Base-by-base conservation (phyloP, 1,140 invertebrate genomes). In the Caligus rogercresseyi region DNA sequence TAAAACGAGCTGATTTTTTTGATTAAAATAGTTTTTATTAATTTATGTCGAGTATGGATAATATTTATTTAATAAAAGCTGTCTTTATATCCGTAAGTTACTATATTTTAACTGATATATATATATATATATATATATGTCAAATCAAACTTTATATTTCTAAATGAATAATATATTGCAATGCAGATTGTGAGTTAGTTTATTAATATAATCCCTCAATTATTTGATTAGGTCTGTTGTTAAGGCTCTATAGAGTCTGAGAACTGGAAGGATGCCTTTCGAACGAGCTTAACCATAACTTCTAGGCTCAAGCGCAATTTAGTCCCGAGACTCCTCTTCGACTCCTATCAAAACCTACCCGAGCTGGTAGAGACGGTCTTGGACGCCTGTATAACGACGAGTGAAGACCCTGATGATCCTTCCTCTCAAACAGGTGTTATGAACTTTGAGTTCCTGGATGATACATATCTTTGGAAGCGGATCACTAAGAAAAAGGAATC, bases 391-490 rank as follows among this genome's bases (percentile, higher is more conserved):
- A 62, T 62, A 19, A 60, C 23, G 16, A 43, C 24, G n/a, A 21
- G 3, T 4, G 20, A 54, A 54, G 16, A 54, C n/a, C 31, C 31
- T 43, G 31, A 43, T 11, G n/a, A 43, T 7, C n/a, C 7, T 43
- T 7, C 7, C n/a, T 7, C 7, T 11, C 7, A 43, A n/a, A 43
- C 7, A 43, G 31, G 74, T 18, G 72, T 69, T 2, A 77, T 75
- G 66, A 74, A 78, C 63, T 79, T 76, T 65, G 75, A 78, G 67
- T 77, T 76, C 61, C 65, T 79, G 31, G 78, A 79, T 67, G 78
- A 79, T 67, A 71, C 71, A 1, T 79, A 76, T 67, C 69, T 70
- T 43, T 43, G 31, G 31, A 7, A 43, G n/a, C 31, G n/a, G n/a
- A n/a, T n/a, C n/a, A n/a, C n/a, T n/a, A n/a, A n/a, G n/a, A n/a